Percentiles rank a stretch among this genome's conserved stretches.
Evolutionary conservation across 2,888 invertebrate species (phyloP).

Genomic region (Drosophila maculinotata): DNA sequence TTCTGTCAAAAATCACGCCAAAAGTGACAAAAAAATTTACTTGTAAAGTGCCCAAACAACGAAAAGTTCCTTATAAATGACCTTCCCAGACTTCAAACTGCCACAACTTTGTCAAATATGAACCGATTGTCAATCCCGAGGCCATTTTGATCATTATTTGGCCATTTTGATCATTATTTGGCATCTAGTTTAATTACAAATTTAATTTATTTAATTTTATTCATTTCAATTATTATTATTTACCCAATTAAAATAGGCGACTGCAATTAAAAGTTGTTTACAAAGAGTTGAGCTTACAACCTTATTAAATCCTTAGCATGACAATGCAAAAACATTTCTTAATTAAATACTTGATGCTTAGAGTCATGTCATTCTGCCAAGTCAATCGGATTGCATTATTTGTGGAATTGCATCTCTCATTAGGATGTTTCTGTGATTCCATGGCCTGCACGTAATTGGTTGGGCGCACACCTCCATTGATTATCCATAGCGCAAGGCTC

Average conservation of each 20-base stretch:
- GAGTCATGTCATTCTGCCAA: constrained; percentile 1
- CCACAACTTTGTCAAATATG: too few relatives aligned
- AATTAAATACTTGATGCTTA: constrained; percentile 53
- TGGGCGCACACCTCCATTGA: constrained; percentile 10
- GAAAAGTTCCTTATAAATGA: too few relatives aligned
- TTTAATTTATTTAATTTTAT: not conserved
- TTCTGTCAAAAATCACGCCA: too few relatives aligned
- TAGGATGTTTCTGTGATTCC: constrained; percentile 22
- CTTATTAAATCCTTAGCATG: not conserved
- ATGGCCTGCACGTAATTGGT: constrained; percentile 1
- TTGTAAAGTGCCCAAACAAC: too few relatives aligned
- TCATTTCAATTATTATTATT: not conserved
- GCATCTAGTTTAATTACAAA: not conserved
- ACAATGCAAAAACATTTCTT: constrained; percentile 47
- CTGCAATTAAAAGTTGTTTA: not conserved
- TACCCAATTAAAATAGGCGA: not conserved
- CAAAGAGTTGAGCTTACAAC: not conserved
- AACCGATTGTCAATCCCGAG: too few relatives aligned
- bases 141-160: too few relatives aligned
- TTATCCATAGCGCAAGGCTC: constrained; percentile 9
- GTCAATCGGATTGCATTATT: constrained; percentile 30
- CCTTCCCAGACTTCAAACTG: too few relatives aligned
- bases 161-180: too few relatives aligned
- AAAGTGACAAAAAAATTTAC: too few relatives aligned
- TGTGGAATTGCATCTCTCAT: constrained; percentile 42